Percentiles rank a stretch among this genome's conserved stretches.
Evolutionary conservation across 2,113 vertebrate genomes (phyloP).

Genomic region (Eretmochelys imbricata): DNA sequence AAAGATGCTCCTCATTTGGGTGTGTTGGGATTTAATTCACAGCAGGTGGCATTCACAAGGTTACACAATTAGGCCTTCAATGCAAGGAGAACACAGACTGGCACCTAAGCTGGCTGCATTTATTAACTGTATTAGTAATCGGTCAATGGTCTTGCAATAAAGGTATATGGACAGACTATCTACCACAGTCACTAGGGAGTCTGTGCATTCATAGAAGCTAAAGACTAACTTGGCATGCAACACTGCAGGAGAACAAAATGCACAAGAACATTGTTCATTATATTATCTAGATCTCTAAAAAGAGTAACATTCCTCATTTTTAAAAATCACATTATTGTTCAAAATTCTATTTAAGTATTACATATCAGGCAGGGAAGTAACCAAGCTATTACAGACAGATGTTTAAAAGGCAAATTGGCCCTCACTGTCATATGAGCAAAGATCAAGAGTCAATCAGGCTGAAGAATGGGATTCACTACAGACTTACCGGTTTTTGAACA

Average conservation of each 20-base stretch:
- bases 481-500: slow-evolving; percentile 92
- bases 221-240: neutral
- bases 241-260: neutral
- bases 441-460: neutral
- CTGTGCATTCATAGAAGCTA: neutral
- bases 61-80: neutral
- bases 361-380: neutral
- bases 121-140: neutral
- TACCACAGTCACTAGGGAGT: neutral
- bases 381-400: neutral
- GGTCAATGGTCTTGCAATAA: neutral
- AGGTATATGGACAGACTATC: neutral
- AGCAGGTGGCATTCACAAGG: neutral
- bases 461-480: neutral
- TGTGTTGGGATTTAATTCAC: neutral
- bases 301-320: neutral
- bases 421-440: neutral
- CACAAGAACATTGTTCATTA: neutral
- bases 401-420: neutral
- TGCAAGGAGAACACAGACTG: neutral
- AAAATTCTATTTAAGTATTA: neutral
- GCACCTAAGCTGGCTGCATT: neutral
- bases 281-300: neutral
- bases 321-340: neutral
- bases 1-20: neutral